Evolutionary conservation across 1,140 invertebrate genomes (phyloP).

Genomic region (Drosophila takahashii): DNA sequence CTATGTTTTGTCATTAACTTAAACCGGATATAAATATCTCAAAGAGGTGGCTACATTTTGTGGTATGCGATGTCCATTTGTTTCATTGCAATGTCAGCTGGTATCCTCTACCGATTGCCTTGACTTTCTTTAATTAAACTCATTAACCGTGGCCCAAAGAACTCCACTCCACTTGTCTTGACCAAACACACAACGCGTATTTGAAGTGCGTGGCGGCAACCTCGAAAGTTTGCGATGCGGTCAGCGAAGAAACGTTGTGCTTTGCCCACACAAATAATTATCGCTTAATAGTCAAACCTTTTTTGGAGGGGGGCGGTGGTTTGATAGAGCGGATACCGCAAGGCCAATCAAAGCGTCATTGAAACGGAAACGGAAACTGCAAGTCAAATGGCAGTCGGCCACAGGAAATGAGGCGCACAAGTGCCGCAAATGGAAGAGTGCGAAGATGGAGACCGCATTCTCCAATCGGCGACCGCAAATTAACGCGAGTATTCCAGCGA

Average conservation of each 20-base stretch:
- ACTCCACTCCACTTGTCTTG: conserved; percentile 13
- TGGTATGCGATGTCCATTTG: neutral
- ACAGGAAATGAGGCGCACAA: conserved; percentile 78
- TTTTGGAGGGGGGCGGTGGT: neutral
- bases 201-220: conserved; percentile 27
- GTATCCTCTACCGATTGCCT: neutral
- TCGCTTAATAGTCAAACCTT: conserved; percentile 52
- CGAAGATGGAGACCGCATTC: conserved; percentile 29
- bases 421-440: conserved; percentile 23
- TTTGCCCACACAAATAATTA: conserved; percentile 66
- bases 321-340: conserved; percentile 59
- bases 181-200: conserved; percentile 14
- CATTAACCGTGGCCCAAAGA: conserved; percentile 19
- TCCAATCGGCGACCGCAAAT: conserved; percentile 61
- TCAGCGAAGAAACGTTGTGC: conserved; percentile 30
- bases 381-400: conserved; percentile 77
- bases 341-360: conserved; percentile 81
- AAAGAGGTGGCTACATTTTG: no score
- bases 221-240: conserved; percentile 59
- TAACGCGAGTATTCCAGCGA: conserved; percentile 54
- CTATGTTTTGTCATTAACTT: no score
- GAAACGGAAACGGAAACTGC: conserved; percentile 82
- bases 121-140: conserved; percentile 14
- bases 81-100: neutral
- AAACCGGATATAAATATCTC: no score